phyloP scores from a whole-genome alignment of 2,797 vertebrate genomes.

The Rhinichthys osculus region DNA sequence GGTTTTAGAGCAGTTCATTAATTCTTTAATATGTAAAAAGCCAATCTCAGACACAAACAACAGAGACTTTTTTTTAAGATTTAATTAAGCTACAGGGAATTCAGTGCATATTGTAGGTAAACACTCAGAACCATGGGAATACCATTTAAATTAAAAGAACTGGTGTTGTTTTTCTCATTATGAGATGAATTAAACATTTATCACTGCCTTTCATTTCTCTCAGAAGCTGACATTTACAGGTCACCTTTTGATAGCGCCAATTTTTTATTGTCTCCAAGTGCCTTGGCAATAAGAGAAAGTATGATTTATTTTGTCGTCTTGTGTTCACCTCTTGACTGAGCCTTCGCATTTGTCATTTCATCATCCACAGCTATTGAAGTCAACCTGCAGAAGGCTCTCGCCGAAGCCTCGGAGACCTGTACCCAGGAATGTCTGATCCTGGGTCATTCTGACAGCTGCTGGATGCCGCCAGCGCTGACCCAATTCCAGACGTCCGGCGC shows the following conservation, averaged over 20 bases:
- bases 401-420: conserved; percentile 95
- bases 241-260: conserved; percentile 68
- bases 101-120: conserved; percentile 83
- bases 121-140: conserved; percentile 80
- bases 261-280: conserved; percentile 40
- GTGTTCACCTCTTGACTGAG: conserved; percentile 10
- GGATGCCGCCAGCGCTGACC: conserved; percentile 93
- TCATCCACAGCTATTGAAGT: conserved; percentile 88
- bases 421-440: conserved; percentile 97
- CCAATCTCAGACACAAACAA: conserved; percentile 75
- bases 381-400: conserved; percentile 92
- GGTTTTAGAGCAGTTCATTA: conserved; percentile 78
- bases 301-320: conserved; percentile 26
- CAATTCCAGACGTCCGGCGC: conserved; percentile 83
- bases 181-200: conserved; percentile 82
- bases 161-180: conserved; percentile 80
- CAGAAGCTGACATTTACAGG: conserved; percentile 75
- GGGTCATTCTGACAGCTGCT: conserved; percentile 98
- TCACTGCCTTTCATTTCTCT: conserved; percentile 76
- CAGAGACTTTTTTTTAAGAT: conserved; percentile 70
- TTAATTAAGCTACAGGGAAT: conserved; percentile 87
- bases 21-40: conserved; percentile 79
- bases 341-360: conserved; percentile 31
- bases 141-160: conserved; percentile 80
- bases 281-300: conserved; percentile 26